A percentile compares a stretch with the other conserved stretches of the same genome.
phyloP scores from a whole-genome alignment of 2,113 vertebrate species.

The Excalfactoria chinensis region DNA sequence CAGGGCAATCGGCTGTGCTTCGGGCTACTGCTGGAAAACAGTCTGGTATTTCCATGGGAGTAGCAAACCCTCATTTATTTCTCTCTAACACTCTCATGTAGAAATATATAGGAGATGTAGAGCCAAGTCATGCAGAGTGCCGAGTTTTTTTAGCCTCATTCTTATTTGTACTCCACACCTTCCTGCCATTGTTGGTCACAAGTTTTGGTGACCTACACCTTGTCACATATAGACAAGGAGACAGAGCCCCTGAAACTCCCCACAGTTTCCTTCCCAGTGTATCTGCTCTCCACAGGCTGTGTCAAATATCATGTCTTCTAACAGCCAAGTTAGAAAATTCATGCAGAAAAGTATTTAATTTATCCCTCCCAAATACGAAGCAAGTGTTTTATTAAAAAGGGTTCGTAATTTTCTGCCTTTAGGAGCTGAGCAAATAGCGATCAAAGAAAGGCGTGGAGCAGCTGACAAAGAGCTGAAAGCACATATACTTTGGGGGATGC shows the following conservation, averaged over 20 bases:
- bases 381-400: conserved; percentile 38
- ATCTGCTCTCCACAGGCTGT: background rate
- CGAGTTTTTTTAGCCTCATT: background rate
- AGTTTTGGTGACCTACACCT: background rate
- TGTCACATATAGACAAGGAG: background rate
- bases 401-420: conserved; percentile 1
- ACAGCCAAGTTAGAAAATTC: background rate
- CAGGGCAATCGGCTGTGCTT: background rate
- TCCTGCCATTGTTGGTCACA: background rate
- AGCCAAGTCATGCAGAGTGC: background rate
- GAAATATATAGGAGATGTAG: background rate
- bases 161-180: background rate
- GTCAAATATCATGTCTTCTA: background rate
- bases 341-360: background rate
- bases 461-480: conserved; percentile 19
- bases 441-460: background rate
- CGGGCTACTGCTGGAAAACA: accelerated
- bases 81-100: background rate
- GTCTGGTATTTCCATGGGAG: background rate
- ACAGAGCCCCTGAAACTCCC: background rate
- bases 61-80: background rate
- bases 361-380: background rate
- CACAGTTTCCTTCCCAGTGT: background rate
- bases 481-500: background rate
- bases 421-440: conserved; percentile 26